phyloP scores from a whole-genome alignment of 2,113 vertebrate species.

The Anarhynchus alexandrinus region DNA sequence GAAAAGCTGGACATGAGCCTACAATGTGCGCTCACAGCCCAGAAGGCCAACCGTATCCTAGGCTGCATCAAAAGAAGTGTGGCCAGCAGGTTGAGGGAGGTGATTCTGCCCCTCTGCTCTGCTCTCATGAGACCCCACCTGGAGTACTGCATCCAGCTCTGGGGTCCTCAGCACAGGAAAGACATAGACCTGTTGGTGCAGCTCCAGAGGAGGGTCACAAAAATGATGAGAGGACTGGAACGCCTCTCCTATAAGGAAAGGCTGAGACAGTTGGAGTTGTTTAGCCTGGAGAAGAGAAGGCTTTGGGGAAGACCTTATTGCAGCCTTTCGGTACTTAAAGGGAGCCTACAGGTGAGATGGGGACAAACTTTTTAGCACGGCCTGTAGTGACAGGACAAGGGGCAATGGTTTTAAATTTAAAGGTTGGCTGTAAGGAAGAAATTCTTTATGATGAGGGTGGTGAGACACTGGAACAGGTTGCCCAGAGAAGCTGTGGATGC shows the following conservation, averaged over 20 bases:
- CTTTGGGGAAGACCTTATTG: not conserved
- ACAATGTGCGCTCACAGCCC: fast-evolving
- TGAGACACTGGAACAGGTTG: not conserved
- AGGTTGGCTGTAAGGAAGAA: not conserved
- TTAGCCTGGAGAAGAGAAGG: not conserved
- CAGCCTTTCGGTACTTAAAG: not conserved
- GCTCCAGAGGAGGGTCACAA: not conserved
- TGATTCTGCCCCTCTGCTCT: not conserved
- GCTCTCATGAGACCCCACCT: not conserved
- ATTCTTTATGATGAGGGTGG: not conserved
- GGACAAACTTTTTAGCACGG: not conserved
- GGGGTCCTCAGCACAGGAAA: not conserved
- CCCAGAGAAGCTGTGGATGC: not conserved
- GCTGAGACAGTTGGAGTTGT: not conserved
- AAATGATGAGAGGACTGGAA: not conserved
- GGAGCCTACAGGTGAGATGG: not conserved
- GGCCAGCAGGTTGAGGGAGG: not conserved
- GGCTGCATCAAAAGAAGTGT: not conserved
- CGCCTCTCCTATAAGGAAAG: fast-evolving
- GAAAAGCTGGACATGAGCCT: not conserved
- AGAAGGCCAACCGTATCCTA: not conserved
- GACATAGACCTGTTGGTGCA: fast-evolving
- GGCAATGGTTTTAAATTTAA: not conserved
- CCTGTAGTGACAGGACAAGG: not conserved
- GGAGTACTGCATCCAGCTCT: not conserved